phyloP scores from a whole-genome alignment of 2,797 vertebrate genomes.

The Atherinosoma microstoma region DNA sequence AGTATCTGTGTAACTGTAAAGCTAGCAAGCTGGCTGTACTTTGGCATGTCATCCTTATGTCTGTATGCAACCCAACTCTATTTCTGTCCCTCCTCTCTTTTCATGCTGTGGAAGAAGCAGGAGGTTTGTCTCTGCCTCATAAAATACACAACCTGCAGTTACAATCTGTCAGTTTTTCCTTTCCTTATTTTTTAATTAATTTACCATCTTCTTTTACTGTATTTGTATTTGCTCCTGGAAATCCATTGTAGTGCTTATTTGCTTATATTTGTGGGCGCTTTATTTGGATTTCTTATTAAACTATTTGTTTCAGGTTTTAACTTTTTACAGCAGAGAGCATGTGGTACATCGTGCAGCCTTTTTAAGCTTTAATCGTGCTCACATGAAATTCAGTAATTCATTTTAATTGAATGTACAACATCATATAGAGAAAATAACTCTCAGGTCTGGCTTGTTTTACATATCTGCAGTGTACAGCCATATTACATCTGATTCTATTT shows the following conservation, averaged over 20 bases:
- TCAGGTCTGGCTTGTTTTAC: background rate
- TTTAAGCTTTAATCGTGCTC: conserved; percentile 1
- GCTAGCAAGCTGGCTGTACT: conserved; percentile 21
- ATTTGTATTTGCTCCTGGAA: conserved; percentile 19
- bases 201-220: conserved; percentile 26
- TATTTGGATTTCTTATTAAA: conserved; percentile 7
- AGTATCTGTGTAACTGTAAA: conserved; percentile 19
- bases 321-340: conserved; percentile 49
- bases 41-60: conserved; percentile 44
- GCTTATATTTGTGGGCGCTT: conserved; percentile 1
- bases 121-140: conserved; percentile 73
- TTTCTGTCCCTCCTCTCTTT: conserved; percentile 63
- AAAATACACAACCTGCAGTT: conserved; percentile 55
- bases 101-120: conserved; percentile 78
- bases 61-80: conserved; percentile 55
- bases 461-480: background rate
- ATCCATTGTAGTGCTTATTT: background rate
- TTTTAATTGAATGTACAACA: conserved; percentile 8
- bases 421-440: conserved; percentile 1
- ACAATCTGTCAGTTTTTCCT: conserved; percentile 56
- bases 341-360: conserved; percentile 14
- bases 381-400: conserved; percentile 2
- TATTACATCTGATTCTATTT: background rate
- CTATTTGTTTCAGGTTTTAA: conserved; percentile 5
- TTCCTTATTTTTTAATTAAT: conserved; percentile 30